phyloP scores from a whole-genome alignment of 2,888 invertebrate genomes.

The Dione juno region DNA sequence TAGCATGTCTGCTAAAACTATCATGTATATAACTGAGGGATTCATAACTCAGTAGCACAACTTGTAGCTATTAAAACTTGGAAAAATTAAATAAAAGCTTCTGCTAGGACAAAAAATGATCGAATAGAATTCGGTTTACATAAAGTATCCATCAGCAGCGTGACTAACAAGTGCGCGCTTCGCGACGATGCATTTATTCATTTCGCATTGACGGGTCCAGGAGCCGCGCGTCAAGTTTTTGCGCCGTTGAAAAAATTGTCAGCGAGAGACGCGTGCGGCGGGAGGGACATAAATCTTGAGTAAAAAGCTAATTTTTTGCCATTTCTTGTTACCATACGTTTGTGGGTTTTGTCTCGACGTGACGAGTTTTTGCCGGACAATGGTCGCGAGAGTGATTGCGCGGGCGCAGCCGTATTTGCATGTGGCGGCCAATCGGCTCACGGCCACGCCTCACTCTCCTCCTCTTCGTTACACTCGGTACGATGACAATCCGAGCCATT shows the following conservation, averaged over 20 bases:
- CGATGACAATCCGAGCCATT: conserved; percentile 40
- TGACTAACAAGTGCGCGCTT: conserved; percentile 29
- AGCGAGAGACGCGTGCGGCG: conserved; percentile 41
- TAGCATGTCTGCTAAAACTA: not conserved
- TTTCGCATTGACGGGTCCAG: conserved; percentile 33
- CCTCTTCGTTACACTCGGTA: conserved; percentile 32
- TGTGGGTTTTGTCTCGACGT: conserved; percentile 64
- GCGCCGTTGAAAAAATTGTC: conserved; percentile 38
- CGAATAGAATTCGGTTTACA: conserved; percentile 12
- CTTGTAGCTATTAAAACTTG: conserved; percentile 6
- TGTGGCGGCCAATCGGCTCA: conserved; percentile 58
- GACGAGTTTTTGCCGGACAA: conserved; percentile 67
- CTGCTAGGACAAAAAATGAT: conserved; percentile 12
- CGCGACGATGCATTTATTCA: conserved; percentile 35
- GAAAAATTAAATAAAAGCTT: conserved; percentile 1
- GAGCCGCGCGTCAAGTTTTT: conserved; percentile 41
- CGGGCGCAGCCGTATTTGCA: conserved; percentile 74
- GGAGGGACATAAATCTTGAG: conserved; percentile 64
- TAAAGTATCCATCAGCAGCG: conserved; percentile 23
- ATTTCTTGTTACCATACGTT: conserved; percentile 78
- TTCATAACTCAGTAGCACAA: not conserved
- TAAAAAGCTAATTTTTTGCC: conserved; percentile 77
- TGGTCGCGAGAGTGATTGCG: conserved; percentile 62
- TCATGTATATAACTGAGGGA: not conserved
- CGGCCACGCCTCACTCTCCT: conserved; percentile 50